Evolutionary conservation across 2,113 vertebrate species (phyloP).

Genomic region (Cinclus mexicanus): DNA sequence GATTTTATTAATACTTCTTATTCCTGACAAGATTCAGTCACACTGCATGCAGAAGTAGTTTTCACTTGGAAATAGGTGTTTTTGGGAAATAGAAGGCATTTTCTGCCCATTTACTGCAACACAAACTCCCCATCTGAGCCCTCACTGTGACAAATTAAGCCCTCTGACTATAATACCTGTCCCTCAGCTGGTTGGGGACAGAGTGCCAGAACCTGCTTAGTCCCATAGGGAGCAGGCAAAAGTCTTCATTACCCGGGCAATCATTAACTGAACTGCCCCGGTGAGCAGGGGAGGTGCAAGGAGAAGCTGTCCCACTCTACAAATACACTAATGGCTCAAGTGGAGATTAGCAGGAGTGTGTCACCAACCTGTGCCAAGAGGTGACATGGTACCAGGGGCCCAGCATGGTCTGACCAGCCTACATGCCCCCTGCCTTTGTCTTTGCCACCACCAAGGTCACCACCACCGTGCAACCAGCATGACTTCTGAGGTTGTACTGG

Average conservation of each 20-base stretch:
- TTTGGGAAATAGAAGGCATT: background rate
- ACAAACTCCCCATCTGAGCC: background rate
- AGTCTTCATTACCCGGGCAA: background rate
- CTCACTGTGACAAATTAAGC: background rate
- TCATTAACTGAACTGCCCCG: background rate
- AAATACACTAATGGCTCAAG: background rate
- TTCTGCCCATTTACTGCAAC: background rate
- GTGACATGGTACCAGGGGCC: background rate
- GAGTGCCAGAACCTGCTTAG: background rate
- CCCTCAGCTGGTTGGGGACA: background rate
- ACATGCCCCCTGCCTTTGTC: background rate
- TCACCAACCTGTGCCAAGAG: background rate
- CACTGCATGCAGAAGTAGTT: background rate
- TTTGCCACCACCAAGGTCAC: background rate
- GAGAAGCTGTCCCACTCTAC: background rate
- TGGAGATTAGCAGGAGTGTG: background rate
- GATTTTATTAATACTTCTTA: background rate
- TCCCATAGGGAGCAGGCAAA: background rate
- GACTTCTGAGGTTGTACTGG: background rate
- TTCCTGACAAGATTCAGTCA: background rate
- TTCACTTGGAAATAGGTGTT: background rate
- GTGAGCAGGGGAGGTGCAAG: background rate
- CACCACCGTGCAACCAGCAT: background rate
- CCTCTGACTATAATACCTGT: background rate
- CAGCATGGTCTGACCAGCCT: background rate